phyloP scores from a whole-genome alignment of 2,113 vertebrate genomes.

The Scatophagus argus region DNA sequence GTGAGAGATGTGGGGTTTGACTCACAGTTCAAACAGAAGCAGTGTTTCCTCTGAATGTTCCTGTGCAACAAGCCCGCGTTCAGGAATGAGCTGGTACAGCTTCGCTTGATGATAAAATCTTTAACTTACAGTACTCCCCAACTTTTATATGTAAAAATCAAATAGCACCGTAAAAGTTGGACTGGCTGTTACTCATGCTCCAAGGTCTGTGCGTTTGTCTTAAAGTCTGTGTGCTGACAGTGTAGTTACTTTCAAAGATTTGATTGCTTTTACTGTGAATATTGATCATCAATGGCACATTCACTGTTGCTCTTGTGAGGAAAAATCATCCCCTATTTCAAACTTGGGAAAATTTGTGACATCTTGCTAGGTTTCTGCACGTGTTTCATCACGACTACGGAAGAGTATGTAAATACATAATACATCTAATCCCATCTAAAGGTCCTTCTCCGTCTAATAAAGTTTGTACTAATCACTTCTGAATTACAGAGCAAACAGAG shows the following conservation, averaged over 20 bases:
- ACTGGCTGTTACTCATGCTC: conserved; percentile 66
- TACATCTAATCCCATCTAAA: conserved; percentile 12
- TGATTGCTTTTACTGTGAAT: conserved; percentile 44
- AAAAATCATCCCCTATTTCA: neutral
- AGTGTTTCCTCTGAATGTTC: neutral
- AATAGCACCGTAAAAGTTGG: conserved; percentile 85
- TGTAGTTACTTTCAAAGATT: conserved; percentile 46
- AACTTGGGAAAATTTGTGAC: neutral
- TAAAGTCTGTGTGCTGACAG: conserved; percentile 61
- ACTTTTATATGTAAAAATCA: conserved; percentile 76
- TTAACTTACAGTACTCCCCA: conserved; percentile 55
- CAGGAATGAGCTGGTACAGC: conserved; percentile 56
- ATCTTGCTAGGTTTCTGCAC: conserved; percentile 34
- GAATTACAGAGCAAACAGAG: conserved; percentile 46
- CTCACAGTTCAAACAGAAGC: conserved; percentile 1
- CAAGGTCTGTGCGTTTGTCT: conserved; percentile 62
- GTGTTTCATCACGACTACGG: conserved; percentile 6
- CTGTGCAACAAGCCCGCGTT: conserved; percentile 29
- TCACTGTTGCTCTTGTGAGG: conserved; percentile 23
- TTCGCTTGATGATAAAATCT: conserved; percentile 7
- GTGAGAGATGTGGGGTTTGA: conserved; percentile 11
- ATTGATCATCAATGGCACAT: conserved; percentile 66
- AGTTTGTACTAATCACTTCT: conserved; percentile 21
- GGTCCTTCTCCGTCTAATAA: conserved; percentile 7
- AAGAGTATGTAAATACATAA: conserved; percentile 11